Percentiles rank a stretch among this genome's conserved stretches.
Conservation (phyloP, 2,888 invertebrate species). For the Clusia tigrina region DNA sequence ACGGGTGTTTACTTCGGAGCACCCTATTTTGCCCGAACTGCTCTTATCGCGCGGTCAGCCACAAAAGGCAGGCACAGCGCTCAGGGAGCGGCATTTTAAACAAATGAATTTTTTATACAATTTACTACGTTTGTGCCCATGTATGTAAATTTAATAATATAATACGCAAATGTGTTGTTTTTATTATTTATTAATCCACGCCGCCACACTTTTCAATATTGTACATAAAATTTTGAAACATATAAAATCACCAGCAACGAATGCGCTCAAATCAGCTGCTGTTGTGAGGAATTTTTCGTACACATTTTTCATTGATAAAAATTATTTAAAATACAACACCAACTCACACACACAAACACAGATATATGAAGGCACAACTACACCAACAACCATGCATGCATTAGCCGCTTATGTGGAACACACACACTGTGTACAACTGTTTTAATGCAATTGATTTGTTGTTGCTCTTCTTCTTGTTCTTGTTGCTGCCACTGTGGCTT, state of each 20-base stretch:
- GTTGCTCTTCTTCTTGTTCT: background rate
- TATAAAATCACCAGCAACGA: slow-evolving; percentile 5
- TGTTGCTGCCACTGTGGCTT: background rate
- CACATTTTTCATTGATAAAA: slow-evolving; percentile 28
- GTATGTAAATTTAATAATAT: too few relatives aligned
- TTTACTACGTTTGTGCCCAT: too few relatives aligned
- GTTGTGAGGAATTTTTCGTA: slow-evolving; percentile 10
- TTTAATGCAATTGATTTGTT: background rate
- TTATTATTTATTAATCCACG: too few relatives aligned
- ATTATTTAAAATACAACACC: slow-evolving; percentile 17
- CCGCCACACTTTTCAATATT: too few relatives aligned
- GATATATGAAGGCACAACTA: background rate
- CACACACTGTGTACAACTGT: background rate
- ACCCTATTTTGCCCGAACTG: too few relatives aligned
- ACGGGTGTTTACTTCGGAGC: too few relatives aligned
- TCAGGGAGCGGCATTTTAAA: too few relatives aligned
- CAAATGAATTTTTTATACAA: too few relatives aligned
- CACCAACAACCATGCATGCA: background rate
- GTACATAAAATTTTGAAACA: background rate
- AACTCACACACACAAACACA: slow-evolving; percentile 8
- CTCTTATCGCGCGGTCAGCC: too few relatives aligned
- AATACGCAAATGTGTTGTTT: too few relatives aligned
- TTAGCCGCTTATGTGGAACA: background rate
- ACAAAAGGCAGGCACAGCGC: too few relatives aligned
- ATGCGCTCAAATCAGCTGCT: slow-evolving; percentile 1